These are phyloP conservation scores for Pyrrhosoma nymphula DNA, from an alignment of 2,888 invertebrate species.

Conservation along the genomic window DNA sequence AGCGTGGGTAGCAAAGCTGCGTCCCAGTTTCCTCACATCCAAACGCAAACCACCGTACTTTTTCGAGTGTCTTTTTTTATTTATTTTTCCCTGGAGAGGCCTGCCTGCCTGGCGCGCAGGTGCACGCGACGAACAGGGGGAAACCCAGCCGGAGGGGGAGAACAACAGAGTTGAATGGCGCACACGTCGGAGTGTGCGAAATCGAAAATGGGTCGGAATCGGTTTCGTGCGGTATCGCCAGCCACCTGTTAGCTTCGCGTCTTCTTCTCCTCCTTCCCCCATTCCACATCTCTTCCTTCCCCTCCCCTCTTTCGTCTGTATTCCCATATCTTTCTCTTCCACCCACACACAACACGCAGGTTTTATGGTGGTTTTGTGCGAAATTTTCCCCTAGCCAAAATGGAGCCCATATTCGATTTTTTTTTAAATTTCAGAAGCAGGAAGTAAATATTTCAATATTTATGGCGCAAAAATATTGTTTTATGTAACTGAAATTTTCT, in stretches of 20 bases:
- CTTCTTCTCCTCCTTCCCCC: no score
- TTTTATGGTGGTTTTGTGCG: no score
- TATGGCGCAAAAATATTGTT: no score
- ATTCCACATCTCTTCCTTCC: background rate
- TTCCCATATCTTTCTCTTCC: background rate
- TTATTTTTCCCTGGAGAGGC: background rate
- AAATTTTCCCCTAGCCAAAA: background rate
- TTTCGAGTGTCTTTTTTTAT: background rate
- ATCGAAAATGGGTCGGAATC: background rate
- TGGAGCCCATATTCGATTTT: background rate
- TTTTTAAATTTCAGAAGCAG: background rate
- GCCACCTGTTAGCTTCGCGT: background rate
- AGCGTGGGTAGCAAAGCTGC: background rate
- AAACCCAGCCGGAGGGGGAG: no score
- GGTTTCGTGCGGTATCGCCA: background rate
- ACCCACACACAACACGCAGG: background rate
- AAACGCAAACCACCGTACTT: no score
- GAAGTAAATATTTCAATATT: no score
- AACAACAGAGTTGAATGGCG: background rate
- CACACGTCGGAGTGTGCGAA: background rate
- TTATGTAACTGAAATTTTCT: no score
- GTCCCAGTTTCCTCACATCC: background rate
- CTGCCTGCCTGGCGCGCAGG: background rate
- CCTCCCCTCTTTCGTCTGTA: background rate
- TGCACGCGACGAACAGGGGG: background rate